A percentile compares a stretch with the other conserved stretches of the same genome.
Evolutionary conservation across 1,140 invertebrate species (phyloP).

Genomic region (Nasonia giraulti): DNA sequence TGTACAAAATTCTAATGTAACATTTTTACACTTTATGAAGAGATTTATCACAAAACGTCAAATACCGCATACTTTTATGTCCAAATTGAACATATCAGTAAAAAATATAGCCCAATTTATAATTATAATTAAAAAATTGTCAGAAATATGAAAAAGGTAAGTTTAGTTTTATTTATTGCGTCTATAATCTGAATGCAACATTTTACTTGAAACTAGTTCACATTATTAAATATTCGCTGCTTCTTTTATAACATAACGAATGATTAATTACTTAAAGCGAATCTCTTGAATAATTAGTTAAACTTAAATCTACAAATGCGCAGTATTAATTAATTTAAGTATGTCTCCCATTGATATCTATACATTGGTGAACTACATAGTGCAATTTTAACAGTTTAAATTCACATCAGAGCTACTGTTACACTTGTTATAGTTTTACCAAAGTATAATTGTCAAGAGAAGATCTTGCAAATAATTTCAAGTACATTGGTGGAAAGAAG

Average conservation of each 20-base stretch:
- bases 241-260: conserved; percentile 45
- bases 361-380: conserved; percentile 41
- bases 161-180: conserved; percentile 51
- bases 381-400: conserved; percentile 17
- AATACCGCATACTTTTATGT: conserved; percentile 8
- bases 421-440: conserved; percentile 22
- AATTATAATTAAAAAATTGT: conserved; percentile 43
- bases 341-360: conserved; percentile 40
- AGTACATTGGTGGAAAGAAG: conserved; percentile 38
- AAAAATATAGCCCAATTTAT: conserved; percentile 16
- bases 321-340: conserved; percentile 41
- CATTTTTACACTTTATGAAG: conserved; percentile 23
- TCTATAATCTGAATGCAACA: conserved; percentile 52
- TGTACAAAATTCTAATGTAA: conserved; percentile 34
- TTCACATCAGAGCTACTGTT: neutral
- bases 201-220: conserved; percentile 48
- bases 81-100: neutral
- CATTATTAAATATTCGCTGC: conserved; percentile 46
- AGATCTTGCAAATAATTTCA: conserved; percentile 28
- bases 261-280: conserved; percentile 45
- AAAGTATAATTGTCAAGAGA: conserved; percentile 48
- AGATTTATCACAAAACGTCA: conserved; percentile 41
- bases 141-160: conserved; percentile 42
- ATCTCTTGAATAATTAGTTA: conserved; percentile 46
- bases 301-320: conserved; percentile 53